A percentile compares a stretch with the other conserved stretches of the same genome.
These are phyloP conservation scores for Elgaria multicarinata DNA, from an alignment of 2,113 vertebrate genomes.

Conservation along the genomic window DNA sequence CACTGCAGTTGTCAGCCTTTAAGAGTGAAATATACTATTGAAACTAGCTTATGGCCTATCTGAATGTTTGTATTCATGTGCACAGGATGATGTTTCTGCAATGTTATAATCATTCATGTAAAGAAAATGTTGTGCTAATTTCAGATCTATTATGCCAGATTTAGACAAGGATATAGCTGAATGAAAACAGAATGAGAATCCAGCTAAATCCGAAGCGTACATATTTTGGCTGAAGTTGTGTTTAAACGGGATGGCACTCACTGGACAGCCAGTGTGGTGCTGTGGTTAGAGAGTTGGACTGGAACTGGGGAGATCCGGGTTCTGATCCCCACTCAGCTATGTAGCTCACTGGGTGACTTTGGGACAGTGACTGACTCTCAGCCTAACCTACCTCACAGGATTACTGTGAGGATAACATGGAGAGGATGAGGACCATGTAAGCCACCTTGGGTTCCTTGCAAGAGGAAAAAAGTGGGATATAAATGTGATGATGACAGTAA, in stretches of 20 bases:
- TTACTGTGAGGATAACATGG: too few relatives aligned
- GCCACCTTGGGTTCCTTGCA: too few relatives aligned
- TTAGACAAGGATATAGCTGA: background rate
- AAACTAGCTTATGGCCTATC: background rate
- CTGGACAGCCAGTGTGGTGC: background rate
- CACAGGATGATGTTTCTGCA: background rate
- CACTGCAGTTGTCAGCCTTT: background rate
- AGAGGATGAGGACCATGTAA: too few relatives aligned
- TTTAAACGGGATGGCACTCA: background rate
- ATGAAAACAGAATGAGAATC: background rate
- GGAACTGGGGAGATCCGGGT: too few relatives aligned
- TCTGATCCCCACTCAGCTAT: too few relatives aligned
- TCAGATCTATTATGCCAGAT: background rate
- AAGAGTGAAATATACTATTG: background rate
- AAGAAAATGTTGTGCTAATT: background rate
- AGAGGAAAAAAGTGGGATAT: too few relatives aligned
- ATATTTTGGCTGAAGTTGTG: background rate
- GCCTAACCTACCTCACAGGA: too few relatives aligned
- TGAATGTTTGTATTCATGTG: background rate
- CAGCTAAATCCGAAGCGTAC: background rate
- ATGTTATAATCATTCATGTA: background rate
- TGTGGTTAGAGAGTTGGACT: too few relatives aligned
- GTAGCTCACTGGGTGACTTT: too few relatives aligned
- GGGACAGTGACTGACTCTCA: too few relatives aligned
- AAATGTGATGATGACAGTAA: too few relatives aligned